Evolutionary conservation across 2,888 invertebrate genomes (phyloP), one percentile per base, ranked within the genome.

Genomic region (Adineta ricciae): DNA sequence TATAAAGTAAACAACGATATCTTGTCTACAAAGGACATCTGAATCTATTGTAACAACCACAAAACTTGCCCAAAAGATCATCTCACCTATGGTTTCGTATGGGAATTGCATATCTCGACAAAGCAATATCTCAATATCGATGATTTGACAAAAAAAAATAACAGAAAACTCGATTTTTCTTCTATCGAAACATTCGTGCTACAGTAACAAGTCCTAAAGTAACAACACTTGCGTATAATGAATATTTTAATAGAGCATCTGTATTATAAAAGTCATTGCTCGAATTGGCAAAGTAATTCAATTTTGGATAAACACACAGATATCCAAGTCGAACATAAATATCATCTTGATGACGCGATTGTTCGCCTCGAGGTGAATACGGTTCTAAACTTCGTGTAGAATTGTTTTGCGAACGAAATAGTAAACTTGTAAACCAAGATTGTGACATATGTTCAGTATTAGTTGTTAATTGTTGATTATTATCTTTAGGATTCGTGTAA

Each of bases 181-280:
- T n/a, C 41, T 78, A 78, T 78, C 78, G 38, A 78, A 78, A 78
- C 78, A 78, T 78, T 78, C 78, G 21, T 41, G 78, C 78, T 24
- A 78, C 78, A n/a, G 78, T 78, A 1, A 78, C 78, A 24, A 78
- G 41, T 78, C 78, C 78, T 41, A 78, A 41, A 41, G 78, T 78
- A 78, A 78, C 38, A 38, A 78, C 78, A 41, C 78, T 78, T 78
- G 78, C 78, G n/a, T 78, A 78, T n/a, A 78, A n/a, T n/a, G 78
- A 78, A 32, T 78, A 78, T 78, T 78, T 78, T n/a, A 78, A 41
- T 41, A 78, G n/a, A 4, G 41, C 78, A 78, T 78, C 78, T 3
- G 78, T 38, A 78, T 78, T 78, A 78, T 78, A 78, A 14, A 41
- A 78, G 19, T 64, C 64, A 32, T 64, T 64, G 1, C 32, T 36